Percentiles rank a stretch among this genome's conserved stretches.
phyloP scores from a whole-genome alignment of 2,888 invertebrate species.

The Coelinius sp. region DNA sequence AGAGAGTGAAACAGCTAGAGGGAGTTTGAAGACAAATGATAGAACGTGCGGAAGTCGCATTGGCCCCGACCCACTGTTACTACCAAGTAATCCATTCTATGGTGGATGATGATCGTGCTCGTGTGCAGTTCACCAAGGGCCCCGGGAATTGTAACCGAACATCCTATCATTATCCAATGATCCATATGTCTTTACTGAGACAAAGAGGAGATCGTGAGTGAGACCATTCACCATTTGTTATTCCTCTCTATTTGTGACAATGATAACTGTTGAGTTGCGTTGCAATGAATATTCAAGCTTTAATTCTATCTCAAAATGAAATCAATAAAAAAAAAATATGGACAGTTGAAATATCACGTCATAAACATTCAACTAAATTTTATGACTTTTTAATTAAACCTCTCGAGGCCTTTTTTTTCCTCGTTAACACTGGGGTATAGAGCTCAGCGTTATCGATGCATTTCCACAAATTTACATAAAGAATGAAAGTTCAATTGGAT shows the following conservation, averaged over 20 bases:
- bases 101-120: slow-evolving; percentile 24
- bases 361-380: neutral
- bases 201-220: slow-evolving; percentile 34
- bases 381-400: neutral
- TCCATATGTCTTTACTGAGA: slow-evolving; percentile 58
- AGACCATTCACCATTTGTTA: neutral
- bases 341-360: neutral
- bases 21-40: neutral
- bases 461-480: slow-evolving; percentile 50
- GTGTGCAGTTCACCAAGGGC: neutral
- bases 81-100: slow-evolving; percentile 7
- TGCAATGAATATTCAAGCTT: neutral
- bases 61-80: neutral
- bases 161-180: slow-evolving; percentile 68
- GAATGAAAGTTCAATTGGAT: slow-evolving; percentile 37
- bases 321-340: neutral
- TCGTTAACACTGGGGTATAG: slow-evolving; percentile 28
- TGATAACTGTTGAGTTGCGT: neutral
- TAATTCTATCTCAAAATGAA: neutral
- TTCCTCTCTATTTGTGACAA: neutral
- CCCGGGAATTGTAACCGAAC: slow-evolving; percentile 57
- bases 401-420: neutral
- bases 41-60: slow-evolving; percentile 23
- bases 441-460: slow-evolving; percentile 49
- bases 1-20: neutral